Conservation (phyloP, 2,888 invertebrate species). For the Neria commutata region DNA sequence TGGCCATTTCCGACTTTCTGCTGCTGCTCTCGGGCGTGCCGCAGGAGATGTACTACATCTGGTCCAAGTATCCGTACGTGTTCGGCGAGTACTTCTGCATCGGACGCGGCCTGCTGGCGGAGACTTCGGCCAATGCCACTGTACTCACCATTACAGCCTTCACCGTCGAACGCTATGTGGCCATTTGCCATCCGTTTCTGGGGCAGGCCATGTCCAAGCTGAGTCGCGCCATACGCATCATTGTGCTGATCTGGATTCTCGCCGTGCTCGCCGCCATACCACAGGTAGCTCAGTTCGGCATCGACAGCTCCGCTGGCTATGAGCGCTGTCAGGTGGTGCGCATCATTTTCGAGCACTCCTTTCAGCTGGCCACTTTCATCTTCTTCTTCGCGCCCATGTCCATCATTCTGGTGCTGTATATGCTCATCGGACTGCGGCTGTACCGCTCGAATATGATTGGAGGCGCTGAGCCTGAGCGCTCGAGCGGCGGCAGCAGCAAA, state of each 20-base stretch:
- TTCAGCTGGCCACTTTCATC: slow-evolving; percentile 70
- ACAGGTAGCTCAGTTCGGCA: slow-evolving; percentile 80
- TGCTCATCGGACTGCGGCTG: slow-evolving; percentile 75
- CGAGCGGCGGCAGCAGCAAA: background rate
- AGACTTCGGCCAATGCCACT: slow-evolving; percentile 80
- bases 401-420: slow-evolving; percentile 81
- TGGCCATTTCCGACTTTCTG: slow-evolving; percentile 83
- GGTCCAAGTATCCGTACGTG: slow-evolving; percentile 78
- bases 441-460: slow-evolving; percentile 63
- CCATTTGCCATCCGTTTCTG: slow-evolving; percentile 69
- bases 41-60: slow-evolving; percentile 79
- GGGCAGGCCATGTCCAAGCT: slow-evolving; percentile 83
- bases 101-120: slow-evolving; percentile 77
- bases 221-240: slow-evolving; percentile 78
- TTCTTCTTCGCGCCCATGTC: slow-evolving; percentile 91
- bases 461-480: slow-evolving; percentile 57
- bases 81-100: slow-evolving; percentile 83
- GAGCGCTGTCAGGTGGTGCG: slow-evolving; percentile 56
- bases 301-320: slow-evolving; percentile 57
- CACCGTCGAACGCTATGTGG: slow-evolving; percentile 76
- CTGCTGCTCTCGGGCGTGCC: slow-evolving; percentile 73
- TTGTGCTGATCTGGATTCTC: slow-evolving; percentile 77
- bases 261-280: slow-evolving; percentile 78
- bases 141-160: slow-evolving; percentile 82
- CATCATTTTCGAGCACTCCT: slow-evolving; percentile 64